Conservation (phyloP, 2,888 invertebrate species). For the Teleiodes luculella region DNA sequence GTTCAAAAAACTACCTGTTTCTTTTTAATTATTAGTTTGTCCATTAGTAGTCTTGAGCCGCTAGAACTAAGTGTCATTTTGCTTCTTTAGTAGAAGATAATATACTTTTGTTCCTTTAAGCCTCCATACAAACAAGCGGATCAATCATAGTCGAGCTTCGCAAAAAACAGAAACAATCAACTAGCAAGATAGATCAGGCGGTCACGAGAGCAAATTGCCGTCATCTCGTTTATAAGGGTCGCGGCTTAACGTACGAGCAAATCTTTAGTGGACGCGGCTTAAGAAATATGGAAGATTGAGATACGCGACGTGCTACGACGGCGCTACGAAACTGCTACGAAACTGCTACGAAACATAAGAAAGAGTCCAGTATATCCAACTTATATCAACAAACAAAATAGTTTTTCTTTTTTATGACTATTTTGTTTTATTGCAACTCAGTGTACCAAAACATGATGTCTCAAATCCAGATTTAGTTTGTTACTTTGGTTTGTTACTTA, state of each 20-base stretch:
- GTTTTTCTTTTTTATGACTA: no score
- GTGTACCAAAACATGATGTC: no score
- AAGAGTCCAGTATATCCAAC: no score
- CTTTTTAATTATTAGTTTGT: no score
- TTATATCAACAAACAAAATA: no score
- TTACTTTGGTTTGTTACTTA: no score
- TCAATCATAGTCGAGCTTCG: background rate
- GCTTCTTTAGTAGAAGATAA: background rate
- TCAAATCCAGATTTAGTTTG: no score
- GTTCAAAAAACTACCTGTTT: no score
- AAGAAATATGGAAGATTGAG: background rate
- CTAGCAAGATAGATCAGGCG: slow-evolving; percentile 39
- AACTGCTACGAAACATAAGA: no score
- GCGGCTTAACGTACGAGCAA: slow-evolving; percentile 67
- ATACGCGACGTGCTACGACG: background rate
- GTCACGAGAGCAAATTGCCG: slow-evolving; percentile 64
- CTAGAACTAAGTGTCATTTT: no score
- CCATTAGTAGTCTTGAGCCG: no score
- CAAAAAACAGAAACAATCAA: slow-evolving; percentile 32
- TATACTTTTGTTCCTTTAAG: background rate
- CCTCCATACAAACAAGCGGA: slow-evolving; percentile 1
- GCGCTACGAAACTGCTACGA: background rate
- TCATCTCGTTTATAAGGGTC: slow-evolving; percentile 66
- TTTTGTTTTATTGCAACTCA: no score
- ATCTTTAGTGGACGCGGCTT: slow-evolving; percentile 63